phyloP scores from a whole-genome alignment of 2,113 vertebrate species.

The Clarias macrocephalus region DNA sequence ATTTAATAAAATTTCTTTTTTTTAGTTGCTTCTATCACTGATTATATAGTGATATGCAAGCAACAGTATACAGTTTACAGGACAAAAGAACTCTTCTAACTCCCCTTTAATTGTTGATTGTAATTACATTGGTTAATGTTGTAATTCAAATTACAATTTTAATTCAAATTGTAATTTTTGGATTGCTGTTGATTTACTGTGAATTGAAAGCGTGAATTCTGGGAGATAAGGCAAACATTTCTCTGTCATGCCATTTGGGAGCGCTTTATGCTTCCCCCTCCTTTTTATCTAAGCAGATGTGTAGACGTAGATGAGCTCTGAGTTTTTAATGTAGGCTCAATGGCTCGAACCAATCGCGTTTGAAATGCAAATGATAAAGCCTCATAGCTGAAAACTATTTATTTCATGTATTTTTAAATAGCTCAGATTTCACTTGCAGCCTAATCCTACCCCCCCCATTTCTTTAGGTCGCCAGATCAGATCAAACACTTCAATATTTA shows the following conservation, averaged over 20 bases:
- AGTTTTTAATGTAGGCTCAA: background rate
- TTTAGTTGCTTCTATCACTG: background rate
- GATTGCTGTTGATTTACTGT: background rate
- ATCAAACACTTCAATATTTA: no score
- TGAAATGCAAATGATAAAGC: background rate
- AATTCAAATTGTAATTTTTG: background rate
- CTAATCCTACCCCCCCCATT: background rate
- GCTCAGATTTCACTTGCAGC: background rate
- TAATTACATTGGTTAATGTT: no score
- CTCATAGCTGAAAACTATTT: background rate
- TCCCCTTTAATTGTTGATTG: background rate
- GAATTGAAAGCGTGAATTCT: background rate
- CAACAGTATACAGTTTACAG: background rate
- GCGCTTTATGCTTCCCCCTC: background rate
- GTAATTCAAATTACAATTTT: no score
- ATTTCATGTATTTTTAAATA: background rate
- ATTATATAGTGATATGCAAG: background rate
- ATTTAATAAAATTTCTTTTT: background rate
- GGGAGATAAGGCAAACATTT: background rate
- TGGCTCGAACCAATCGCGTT: background rate
- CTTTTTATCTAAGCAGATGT: background rate
- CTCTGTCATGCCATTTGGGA: background rate
- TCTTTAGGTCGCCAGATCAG: no score
- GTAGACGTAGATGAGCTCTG: no score
- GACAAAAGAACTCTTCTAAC: background rate